Conservation (phyloP, 2,888 invertebrate genomes). For the Sinhomidia bicolor region DNA sequence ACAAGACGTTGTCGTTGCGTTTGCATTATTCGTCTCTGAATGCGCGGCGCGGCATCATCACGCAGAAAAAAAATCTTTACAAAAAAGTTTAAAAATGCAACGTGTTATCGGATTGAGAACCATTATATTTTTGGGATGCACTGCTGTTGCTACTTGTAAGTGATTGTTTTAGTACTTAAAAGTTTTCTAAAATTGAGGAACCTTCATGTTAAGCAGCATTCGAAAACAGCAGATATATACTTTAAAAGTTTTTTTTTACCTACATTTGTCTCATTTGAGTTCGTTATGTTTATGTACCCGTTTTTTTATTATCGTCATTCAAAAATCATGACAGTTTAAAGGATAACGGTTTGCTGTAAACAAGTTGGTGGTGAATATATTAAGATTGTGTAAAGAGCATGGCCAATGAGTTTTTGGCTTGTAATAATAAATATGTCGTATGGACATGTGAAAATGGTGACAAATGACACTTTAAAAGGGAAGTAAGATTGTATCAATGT, state of each 20-base stretch:
- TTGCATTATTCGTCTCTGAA: too few species aligned
- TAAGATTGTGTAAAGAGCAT: too few species aligned
- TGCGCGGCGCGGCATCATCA: background rate
- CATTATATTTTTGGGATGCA: slow-evolving; percentile 11
- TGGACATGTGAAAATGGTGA: background rate
- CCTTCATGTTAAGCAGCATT: background rate
- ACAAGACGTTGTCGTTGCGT: background rate
- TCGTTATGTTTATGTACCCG: background rate
- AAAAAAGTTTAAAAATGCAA: background rate
- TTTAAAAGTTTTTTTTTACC: too few species aligned
- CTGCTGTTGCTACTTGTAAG: background rate
- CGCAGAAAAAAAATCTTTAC: background rate
- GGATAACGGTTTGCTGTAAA: slow-evolving; percentile 1
- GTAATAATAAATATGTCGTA: background rate
- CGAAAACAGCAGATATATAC: too few species aligned
- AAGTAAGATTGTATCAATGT: background rate
- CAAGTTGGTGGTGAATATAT: background rate
- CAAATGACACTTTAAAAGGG: background rate
- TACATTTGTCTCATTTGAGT: background rate
- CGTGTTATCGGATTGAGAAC: slow-evolving; percentile 7
- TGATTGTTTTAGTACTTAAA: slow-evolving; percentile 12
- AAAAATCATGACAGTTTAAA: slow-evolving; percentile 28
- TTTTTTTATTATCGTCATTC: background rate
- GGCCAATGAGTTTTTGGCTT: background rate
- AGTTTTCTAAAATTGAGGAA: slow-evolving; percentile 8